These are phyloP conservation scores for Mercenaria mercenaria DNA, from an alignment of 1,140 invertebrate species.

Conservation along the genomic window DNA sequence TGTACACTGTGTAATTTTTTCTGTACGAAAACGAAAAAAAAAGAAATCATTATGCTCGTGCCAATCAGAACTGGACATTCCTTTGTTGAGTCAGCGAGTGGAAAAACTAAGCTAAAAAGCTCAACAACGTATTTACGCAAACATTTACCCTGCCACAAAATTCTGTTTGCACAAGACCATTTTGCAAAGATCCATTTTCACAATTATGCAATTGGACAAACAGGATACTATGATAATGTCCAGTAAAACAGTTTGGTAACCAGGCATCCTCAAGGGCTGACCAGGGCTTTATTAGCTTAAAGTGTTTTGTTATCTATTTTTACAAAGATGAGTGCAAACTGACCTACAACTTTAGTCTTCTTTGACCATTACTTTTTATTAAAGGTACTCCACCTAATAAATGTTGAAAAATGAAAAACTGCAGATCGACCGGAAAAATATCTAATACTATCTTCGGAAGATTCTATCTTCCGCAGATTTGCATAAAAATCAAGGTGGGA, in stretches of 20 bases:
- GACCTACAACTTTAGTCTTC: background rate
- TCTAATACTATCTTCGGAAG: too few species aligned
- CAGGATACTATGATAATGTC: constrained; percentile 47
- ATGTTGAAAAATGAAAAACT: background rate
- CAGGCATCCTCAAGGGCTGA: constrained; percentile 25
- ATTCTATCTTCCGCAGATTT: too few species aligned
- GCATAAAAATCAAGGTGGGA: too few species aligned
- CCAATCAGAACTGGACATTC: constrained; percentile 35
- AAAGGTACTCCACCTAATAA: background rate
- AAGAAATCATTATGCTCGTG: too few species aligned
- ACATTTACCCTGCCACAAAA: constrained; percentile 43
- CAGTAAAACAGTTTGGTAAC: constrained; percentile 65
- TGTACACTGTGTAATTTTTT: too few species aligned
- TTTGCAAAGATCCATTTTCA: constrained; percentile 64
- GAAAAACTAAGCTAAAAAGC: constrained; percentile 63
- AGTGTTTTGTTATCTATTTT: constrained; percentile 66
- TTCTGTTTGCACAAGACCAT: constrained; percentile 56
- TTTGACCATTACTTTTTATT: constrained; percentile 2
- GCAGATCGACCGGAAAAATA: too few species aligned
- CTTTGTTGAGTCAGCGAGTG: background rate
- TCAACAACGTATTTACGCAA: constrained; percentile 48
- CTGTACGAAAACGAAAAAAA: too few species aligned
- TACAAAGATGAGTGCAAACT: constrained; percentile 1
- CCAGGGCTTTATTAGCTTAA: constrained; percentile 48
- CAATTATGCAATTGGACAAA: constrained; percentile 44